Conservation (phyloP, 2,113 vertebrate genomes). For the Noctilio leporinus region DNA sequence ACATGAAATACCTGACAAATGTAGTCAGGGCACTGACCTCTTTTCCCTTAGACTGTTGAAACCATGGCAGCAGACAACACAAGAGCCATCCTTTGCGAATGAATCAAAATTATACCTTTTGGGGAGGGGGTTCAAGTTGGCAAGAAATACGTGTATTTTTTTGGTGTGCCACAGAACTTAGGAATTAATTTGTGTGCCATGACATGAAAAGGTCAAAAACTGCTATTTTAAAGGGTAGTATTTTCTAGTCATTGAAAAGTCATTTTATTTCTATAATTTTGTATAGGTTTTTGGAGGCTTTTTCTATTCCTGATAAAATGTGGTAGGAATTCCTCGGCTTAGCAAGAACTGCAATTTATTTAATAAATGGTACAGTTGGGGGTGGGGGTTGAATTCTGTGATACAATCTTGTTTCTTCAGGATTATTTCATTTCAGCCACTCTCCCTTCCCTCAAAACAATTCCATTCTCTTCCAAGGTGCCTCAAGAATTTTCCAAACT, state of each 20-base stretch:
- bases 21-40: too few species aligned
- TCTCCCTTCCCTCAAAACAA: not conserved
- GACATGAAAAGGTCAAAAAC: not conserved
- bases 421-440: not conserved
- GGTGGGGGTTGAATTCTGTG: not conserved
- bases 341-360: not conserved
- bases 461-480: not conserved
- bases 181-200: too few species aligned
- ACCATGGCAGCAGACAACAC: not conserved
- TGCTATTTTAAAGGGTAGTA: not conserved
- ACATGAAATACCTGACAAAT: too few species aligned
- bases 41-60: too few species aligned
- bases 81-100: not conserved
- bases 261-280: not conserved
- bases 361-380: not conserved
- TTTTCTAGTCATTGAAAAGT: not conserved
- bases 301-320: not conserved
- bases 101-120: too few species aligned
- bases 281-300: not conserved
- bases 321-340: not conserved
- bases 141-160: not conserved
- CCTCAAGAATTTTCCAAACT: not conserved
- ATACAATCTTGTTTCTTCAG: not conserved
- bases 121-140: too few species aligned
- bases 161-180: not conserved